Conservation (phyloP, 2,888 invertebrate genomes). For the Nomada fucata region DNA sequence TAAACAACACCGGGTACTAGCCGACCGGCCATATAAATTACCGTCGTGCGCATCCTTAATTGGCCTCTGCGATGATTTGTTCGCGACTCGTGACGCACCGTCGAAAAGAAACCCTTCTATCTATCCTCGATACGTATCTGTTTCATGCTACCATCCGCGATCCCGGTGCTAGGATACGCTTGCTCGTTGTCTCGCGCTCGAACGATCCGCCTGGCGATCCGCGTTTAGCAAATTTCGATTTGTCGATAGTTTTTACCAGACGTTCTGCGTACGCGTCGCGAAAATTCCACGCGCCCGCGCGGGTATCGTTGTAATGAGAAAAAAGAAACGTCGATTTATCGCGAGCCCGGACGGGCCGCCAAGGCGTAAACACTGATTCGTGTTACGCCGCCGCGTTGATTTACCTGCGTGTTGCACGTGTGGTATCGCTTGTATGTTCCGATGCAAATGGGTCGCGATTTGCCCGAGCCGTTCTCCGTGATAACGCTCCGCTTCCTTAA, state of each 20-base stretch:
- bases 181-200: not conserved
- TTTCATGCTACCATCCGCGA: not conserved
- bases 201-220: not conserved
- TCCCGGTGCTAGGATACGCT: conserved; percentile 6
- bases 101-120: conserved; percentile 36
- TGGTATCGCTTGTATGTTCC: conserved; percentile 92
- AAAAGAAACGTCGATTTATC: conserved; percentile 31
- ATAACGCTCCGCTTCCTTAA: conserved; percentile 78
- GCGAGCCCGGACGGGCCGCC: conserved; percentile 12
- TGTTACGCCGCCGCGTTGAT: conserved; percentile 33
- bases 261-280: not conserved
- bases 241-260: too few relatives aligned
- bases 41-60: conserved; percentile 69
- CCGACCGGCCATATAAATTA: conserved; percentile 65
- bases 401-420: conserved; percentile 92
- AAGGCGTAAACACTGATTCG: conserved; percentile 46
- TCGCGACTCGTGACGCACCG: conserved; percentile 63
- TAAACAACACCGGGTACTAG: conserved; percentile 50
- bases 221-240: too few relatives aligned
- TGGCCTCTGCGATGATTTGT: conserved; percentile 66
- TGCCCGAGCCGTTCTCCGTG: conserved; percentile 76
- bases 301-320: conserved; percentile 30
- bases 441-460: conserved; percentile 86
- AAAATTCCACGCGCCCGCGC: not conserved
- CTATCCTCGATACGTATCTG: conserved; percentile 28